Percentiles rank a stretch among this genome's conserved stretches.
phyloP scores from a whole-genome alignment of 2,888 invertebrate species.

The Sabellastarte sp. region DNA sequence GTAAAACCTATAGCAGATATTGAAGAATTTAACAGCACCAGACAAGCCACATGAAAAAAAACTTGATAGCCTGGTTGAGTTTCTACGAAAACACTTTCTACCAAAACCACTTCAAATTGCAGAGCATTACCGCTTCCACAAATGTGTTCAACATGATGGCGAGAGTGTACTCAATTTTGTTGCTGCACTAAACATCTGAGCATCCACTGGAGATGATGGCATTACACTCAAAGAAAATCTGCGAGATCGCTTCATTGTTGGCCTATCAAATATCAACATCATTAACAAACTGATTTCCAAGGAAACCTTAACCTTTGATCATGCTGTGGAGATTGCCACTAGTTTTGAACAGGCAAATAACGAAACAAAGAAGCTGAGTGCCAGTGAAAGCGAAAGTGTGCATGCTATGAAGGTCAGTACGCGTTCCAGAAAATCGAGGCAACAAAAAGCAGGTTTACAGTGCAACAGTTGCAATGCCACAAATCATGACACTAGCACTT shows the following conservation, averaged over 20 bases:
- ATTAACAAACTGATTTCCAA: not conserved
- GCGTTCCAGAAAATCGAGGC: no score
- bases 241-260: not conserved
- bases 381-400: not conserved
- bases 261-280: not conserved
- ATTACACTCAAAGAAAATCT: not conserved
- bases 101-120: not conserved
- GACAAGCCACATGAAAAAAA: not conserved
- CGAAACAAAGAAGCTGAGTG: not conserved
- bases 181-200: not conserved
- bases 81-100: not conserved
- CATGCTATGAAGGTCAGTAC: no score
- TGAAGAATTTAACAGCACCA: not conserved
- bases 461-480: not conserved
- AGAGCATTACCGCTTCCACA: not conserved
- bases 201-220: not conserved
- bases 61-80: not conserved
- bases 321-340: not conserved
- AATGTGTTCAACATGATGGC: not conserved
- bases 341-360: not conserved
- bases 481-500: not conserved
- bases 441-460: not conserved
- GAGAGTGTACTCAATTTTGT: not conserved
- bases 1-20: not conserved
- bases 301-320: not conserved